Percentiles rank a stretch among this genome's conserved stretches.
These are phyloP conservation scores for Ciconia boyciana DNA, from an alignment of 2,113 vertebrate genomes.

Conservation along the genomic window DNA sequence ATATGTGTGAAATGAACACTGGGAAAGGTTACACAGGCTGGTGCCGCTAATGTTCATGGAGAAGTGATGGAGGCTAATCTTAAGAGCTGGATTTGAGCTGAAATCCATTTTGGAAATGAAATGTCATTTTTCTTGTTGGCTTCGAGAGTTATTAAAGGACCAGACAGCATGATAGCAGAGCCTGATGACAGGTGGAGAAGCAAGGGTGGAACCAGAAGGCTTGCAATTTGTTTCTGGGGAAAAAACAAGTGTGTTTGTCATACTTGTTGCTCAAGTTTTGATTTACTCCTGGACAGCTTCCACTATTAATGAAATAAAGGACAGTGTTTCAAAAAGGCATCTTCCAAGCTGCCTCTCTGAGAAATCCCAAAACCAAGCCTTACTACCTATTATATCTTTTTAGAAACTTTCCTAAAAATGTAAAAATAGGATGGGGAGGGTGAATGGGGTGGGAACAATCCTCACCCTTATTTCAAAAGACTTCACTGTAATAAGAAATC, in stretches of 20 bases:
- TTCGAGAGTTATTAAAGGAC: slow-evolving; percentile 3
- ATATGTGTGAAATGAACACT: background rate
- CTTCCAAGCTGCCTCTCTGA: background rate
- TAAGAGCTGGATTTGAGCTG: background rate
- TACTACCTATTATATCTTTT: background rate
- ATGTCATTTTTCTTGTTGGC: background rate
- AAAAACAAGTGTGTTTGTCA: background rate
- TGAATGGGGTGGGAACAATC: background rate
- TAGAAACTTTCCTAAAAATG: background rate
- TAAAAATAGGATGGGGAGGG: background rate
- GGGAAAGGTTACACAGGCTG: slow-evolving; percentile 23
- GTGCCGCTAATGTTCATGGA: background rate
- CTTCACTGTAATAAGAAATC: background rate
- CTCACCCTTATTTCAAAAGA: background rate
- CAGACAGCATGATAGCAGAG: background rate
- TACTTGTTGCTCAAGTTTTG: background rate
- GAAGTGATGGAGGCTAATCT: background rate
- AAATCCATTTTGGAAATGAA: background rate
- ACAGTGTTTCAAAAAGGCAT: background rate
- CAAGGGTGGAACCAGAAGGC: background rate
- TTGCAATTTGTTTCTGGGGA: background rate
- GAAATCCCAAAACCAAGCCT: background rate
- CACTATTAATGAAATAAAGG: background rate
- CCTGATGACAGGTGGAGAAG: background rate
- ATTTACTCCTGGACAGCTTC: background rate